Evolutionary conservation across 2,888 invertebrate species (phyloP), one percentile per base, ranked within the genome.

Genomic region (Julus scandinavius): DNA sequence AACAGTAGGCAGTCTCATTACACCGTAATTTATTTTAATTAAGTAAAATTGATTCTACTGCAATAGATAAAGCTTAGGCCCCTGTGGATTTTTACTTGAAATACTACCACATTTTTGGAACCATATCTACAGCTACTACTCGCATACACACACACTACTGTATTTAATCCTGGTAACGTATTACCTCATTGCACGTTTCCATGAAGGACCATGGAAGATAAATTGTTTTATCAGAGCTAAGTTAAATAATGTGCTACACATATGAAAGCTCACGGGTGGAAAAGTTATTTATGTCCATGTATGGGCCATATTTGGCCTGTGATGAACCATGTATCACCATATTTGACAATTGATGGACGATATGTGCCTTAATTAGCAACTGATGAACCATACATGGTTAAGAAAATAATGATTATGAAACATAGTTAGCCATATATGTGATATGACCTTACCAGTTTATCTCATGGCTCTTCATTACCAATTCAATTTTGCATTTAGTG

Each of bases 11-110:
- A 80, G 38, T 80, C 80, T 29, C 80, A 80, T 80, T 80, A 80
- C 29, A 15, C 13, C 29, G 80, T 80, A 80, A 80, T 80, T 80
- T 80, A 80, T 80, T 80, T 80, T 80, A 80, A 80, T 80, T 80
- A 80, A 80, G 80, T 80, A 29, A 80, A 80, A 80, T 80, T 40
- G 80, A 80, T 29, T 80, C 80, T 38, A 40, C 38, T 40, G 54
- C 17, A 17, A 54, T 54, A 80, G 80, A 80, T 80, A 80, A 80
- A 80, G 38, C 80, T 80, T 80, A 80, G 80, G 80, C 80, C 80
- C 80, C 80, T 40, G 80, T 13, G 80, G 80, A 80, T 29, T 80
- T 80, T 80, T 38, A 80, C 29, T 38, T 38, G 38, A 80, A 40
- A 38, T 38, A 13, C 80, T 15, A 38, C 80, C 80, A 40, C 80